These are phyloP conservation scores for Gallinago stenura DNA, from an alignment of 2,797 vertebrate genomes.

Conservation along the genomic window DNA sequence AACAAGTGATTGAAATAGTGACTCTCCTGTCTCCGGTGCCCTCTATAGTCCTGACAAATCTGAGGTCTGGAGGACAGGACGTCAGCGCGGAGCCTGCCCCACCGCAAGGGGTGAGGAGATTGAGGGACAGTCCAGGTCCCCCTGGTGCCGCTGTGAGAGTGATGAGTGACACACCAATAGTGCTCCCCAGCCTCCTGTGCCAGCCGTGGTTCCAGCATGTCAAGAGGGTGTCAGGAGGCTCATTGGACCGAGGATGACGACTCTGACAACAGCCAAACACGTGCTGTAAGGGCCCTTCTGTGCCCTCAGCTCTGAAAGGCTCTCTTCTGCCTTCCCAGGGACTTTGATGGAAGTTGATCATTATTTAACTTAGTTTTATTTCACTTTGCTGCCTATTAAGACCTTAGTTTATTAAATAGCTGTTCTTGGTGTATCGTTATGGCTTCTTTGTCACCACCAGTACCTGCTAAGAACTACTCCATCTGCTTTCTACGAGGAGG, in stretches of 20 bases:
- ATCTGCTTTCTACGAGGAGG: background rate
- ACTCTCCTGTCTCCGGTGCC: background rate
- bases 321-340: background rate
- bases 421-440: background rate
- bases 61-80: background rate
- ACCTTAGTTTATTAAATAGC: background rate
- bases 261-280: background rate
- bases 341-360: background rate
- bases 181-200: background rate
- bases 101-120: background rate
- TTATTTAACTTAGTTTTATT: background rate
- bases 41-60: background rate
- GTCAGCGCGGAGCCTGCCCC: background rate
- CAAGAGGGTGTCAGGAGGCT: background rate
- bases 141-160: background rate
- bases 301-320: background rate
- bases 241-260: background rate
- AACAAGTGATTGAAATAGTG: background rate
- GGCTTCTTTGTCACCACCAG: background rate
- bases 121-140: background rate
- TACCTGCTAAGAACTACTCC: background rate
- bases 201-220: rapidly evolving
- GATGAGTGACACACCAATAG: background rate
- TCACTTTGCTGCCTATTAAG: background rate
- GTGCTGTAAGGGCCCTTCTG: background rate